Percentiles rank a stretch among this genome's conserved stretches.
Evolutionary conservation across 1,140 invertebrate genomes (phyloP).

Genomic region (Hestina assimilis): DNA sequence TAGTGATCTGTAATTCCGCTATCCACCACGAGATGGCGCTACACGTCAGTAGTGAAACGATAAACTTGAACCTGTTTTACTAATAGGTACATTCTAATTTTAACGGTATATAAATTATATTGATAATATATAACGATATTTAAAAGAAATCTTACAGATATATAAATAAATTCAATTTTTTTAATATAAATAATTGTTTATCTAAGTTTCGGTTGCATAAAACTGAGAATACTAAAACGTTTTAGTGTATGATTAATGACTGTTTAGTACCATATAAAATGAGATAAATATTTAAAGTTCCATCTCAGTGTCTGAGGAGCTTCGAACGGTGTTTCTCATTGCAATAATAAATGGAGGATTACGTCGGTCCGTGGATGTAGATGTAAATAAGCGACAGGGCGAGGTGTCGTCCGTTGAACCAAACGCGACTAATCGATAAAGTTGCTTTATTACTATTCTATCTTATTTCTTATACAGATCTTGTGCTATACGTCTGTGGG

Average conservation of each 20-base stretch:
- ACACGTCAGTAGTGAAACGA: background rate
- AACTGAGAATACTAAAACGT: too few relatives aligned
- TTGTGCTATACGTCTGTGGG: too few relatives aligned
- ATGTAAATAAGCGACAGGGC: conserved; percentile 36
- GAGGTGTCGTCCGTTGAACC: conserved; percentile 46
- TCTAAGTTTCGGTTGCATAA: too few relatives aligned
- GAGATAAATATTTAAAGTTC: background rate
- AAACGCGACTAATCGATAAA: conserved; percentile 55
- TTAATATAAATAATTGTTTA: too few relatives aligned
- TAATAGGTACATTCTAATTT: background rate
- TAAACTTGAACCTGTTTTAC: background rate
- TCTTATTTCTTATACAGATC: conserved; percentile 13
- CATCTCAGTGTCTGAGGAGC: conserved; percentile 9
- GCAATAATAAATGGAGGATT: conserved; percentile 34
- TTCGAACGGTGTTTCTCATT: conserved; percentile 5
- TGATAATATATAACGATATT: too few relatives aligned
- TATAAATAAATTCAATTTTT: too few relatives aligned
- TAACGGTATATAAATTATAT: background rate
- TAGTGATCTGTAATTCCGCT: conserved; percentile 20
- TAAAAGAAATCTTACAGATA: too few relatives aligned
- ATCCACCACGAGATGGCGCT: conserved; percentile 33
- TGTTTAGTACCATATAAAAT: background rate
- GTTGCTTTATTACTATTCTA: conserved; percentile 21
- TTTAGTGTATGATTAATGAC: background rate
- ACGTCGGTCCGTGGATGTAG: conserved; percentile 27